Base-by-base conservation (phyloP, 2,113 vertebrate genomes). In the Lepidothrix coronata region DNA sequence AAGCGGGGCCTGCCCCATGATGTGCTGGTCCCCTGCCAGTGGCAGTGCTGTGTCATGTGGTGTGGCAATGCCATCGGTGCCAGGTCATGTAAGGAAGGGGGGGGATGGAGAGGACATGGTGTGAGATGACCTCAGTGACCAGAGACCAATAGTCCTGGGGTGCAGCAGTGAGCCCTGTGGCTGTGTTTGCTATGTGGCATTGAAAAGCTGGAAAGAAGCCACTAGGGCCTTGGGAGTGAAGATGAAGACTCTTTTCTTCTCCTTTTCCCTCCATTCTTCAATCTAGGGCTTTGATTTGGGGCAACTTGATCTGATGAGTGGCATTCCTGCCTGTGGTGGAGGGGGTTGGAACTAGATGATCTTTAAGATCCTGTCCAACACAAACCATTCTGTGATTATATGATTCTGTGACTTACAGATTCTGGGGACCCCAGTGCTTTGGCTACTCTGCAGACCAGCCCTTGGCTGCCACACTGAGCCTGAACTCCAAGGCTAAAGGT, bases 31-130 rank as follows among this genome's bases (percentile, higher is more conserved):
- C 76, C 61, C 58, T 54, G 54, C 11, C 70, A 67, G 70, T 0
- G 2, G 14, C 11, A 4, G 16, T 2, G 68, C 82, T 35, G 46
- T 0, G 0, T 68, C 88, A 35, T 7, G 20, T 0, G 0, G 8
- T 18, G 72, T 66, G 83, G 30, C 84, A 81, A 39, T 18, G 51
- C 39, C 51, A 15, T 5, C 0, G 0, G 4, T 28, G 48, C 31
- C 71, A 71, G 65, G 81, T 37, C 81, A n/a, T 0, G 1, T 44
- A 22, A 35, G 22, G 57, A n/a, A 85, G 25, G 54, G 51, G 30
- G 79, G 54, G 74, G 58, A 68, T 2, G 4, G 16, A 33, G 41
- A 43, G 5, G 1, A 6, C 5, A 3, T 61, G 57, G 27, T n/a
- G 49, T 61, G 78, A 79, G 24, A 4, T 70, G 79, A 25, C 22